Percentiles rank a stretch among this genome's conserved stretches.
These are phyloP conservation scores for Leptarthrus brevirostris DNA, from an alignment of 2,888 invertebrate genomes.

Conservation along the genomic window DNA sequence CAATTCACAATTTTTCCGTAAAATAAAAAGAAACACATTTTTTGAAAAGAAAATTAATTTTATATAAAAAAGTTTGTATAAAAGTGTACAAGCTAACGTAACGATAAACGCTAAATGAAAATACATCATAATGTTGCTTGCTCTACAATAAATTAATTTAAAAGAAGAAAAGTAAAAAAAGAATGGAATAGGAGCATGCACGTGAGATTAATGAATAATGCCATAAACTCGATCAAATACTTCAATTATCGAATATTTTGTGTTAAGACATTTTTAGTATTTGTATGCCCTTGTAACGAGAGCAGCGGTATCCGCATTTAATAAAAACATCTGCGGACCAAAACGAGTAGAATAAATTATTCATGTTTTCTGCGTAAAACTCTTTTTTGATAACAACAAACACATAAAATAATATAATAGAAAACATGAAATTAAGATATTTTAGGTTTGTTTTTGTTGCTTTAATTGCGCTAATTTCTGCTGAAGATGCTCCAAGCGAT, in stretches of 20 bases:
- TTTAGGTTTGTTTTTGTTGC: slow-evolving; percentile 61
- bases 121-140: slow-evolving; percentile 13
- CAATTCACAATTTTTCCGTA: too few relatives aligned
- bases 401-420: slow-evolving; percentile 9
- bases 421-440: neutral
- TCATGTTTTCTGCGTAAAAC: slow-evolving; percentile 3
- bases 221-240: neutral
- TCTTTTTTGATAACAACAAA: slow-evolving; percentile 22
- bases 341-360: neutral
- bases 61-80: slow-evolving; percentile 51
- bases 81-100: slow-evolving; percentile 48
- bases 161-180: slow-evolving; percentile 13
- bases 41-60: slow-evolving; percentile 39
- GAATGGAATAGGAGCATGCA: slow-evolving; percentile 33
- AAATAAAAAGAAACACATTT: slow-evolving; percentile 22
- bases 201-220: neutral
- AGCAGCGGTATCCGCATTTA: slow-evolving; percentile 2
- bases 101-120: neutral
- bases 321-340: slow-evolving; percentile 13
- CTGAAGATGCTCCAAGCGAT: slow-evolving; percentile 66
- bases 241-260: neutral
- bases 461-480: slow-evolving; percentile 67
- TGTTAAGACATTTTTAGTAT: neutral
- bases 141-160: slow-evolving; percentile 16
- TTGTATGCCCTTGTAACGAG: neutral